phyloP scores from a whole-genome alignment of 2,888 invertebrate genomes.

The Podabrus alpinus region DNA sequence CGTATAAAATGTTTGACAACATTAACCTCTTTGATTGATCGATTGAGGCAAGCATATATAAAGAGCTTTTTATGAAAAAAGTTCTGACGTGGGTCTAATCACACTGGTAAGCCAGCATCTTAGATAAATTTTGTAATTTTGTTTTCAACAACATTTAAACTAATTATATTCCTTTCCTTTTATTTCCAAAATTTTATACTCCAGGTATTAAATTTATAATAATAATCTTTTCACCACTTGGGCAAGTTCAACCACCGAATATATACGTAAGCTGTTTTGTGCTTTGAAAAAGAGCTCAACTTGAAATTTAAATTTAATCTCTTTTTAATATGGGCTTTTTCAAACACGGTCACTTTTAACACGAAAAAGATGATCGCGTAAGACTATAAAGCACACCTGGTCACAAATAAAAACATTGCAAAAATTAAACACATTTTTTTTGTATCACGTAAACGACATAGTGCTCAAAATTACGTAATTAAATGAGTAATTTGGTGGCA shows the following conservation, averaged over 20 bases:
- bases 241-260: too few relatives aligned
- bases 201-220: too few relatives aligned
- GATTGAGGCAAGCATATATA: conserved; percentile 42
- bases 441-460: background rate
- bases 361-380: background rate
- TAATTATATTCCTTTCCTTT: background rate
- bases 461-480: background rate
- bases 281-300: background rate
- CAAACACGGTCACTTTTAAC: background rate
- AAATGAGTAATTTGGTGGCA: background rate
- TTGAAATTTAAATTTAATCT: background rate
- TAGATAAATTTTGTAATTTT: background rate
- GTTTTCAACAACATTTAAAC: background rate
- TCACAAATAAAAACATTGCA: background rate
- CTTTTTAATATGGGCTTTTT: background rate
- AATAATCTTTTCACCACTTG: too few relatives aligned
- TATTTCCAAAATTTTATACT: too few relatives aligned
- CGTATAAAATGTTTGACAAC: conserved; percentile 41
- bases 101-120: conserved; percentile 2
- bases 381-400: conserved; percentile 1
- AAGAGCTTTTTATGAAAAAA: conserved; percentile 38
- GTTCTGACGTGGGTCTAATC: conserved; percentile 13
- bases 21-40: conserved; percentile 45
- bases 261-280: background rate
- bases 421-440: background rate